Conservation (phyloP, 1,140 invertebrate genomes). For the Drosophila dunni region DNA sequence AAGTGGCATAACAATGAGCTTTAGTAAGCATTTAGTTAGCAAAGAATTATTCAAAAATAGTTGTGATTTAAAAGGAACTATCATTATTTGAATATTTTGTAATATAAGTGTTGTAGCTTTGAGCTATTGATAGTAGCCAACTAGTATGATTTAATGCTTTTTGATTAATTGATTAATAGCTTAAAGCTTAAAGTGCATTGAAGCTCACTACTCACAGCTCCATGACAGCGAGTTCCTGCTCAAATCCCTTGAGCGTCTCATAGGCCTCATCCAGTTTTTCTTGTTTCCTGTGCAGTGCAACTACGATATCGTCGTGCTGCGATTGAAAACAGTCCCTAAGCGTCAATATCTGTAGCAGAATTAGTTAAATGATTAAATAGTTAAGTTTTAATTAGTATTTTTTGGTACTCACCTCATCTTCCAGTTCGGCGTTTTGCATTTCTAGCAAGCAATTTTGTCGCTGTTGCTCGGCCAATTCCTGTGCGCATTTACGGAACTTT, state of each 20-base stretch:
- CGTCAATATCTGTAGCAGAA: constrained; percentile 3
- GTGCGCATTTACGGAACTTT: constrained; percentile 27
- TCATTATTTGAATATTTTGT: too few species aligned
- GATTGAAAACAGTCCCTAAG: constrained; percentile 28
- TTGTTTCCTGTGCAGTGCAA: constrained; percentile 14
- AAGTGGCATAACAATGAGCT: background rate
- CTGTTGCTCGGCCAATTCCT: constrained; percentile 34
- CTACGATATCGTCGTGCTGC: constrained; percentile 18
- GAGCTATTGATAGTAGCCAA: too few species aligned
- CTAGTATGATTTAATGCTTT: too few species aligned
- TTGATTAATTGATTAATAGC: too few species aligned
- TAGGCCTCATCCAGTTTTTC: constrained; percentile 15
- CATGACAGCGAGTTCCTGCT: constrained; percentile 18
- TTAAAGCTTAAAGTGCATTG: too few species aligned
- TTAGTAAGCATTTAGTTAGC: too few species aligned
- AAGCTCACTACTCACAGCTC: constrained; percentile 36
- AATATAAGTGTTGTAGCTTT: too few species aligned
- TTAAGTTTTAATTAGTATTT: background rate
- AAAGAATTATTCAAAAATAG: too few species aligned
- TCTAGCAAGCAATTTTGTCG: constrained; percentile 18
- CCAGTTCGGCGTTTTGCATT: constrained; percentile 29
- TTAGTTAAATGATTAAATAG: too few species aligned
- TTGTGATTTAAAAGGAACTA: too few species aligned
- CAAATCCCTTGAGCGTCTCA: constrained; percentile 13
- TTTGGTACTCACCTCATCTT: constrained; percentile 14